These are phyloP conservation scores for Latheticus oryzae DNA, from an alignment of 2,888 invertebrate genomes.

Conservation along the genomic window DNA sequence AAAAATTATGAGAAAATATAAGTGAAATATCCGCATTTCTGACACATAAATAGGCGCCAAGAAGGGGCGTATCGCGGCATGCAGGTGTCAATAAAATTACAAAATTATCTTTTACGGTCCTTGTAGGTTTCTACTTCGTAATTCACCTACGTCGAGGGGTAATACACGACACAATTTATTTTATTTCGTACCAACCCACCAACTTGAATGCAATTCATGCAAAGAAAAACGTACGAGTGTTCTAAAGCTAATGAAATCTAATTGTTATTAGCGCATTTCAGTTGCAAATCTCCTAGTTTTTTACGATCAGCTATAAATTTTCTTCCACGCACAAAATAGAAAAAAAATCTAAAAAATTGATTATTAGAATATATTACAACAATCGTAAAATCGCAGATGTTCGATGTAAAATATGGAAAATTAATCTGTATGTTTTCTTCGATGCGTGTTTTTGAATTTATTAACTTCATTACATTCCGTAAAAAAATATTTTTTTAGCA, in stretches of 20 bases:
- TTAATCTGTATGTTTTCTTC: no score
- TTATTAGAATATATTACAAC: no score
- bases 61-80: conserved; percentile 45
- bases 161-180: conserved; percentile 36
- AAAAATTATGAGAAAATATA: no score
- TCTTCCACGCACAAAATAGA: background rate
- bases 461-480: background rate
- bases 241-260: conserved; percentile 1
- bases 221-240: background rate
- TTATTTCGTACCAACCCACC: conserved; percentile 41
- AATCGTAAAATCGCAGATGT: background rate
- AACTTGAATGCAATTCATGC: background rate
- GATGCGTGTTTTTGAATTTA: background rate
- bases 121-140: conserved; percentile 48
- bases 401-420: no score
- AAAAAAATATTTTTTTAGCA: conserved; percentile 16
- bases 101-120: conserved; percentile 49
- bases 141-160: conserved; percentile 46
- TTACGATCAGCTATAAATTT: conserved; percentile 7
- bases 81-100: conserved; percentile 49
- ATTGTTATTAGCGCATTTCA: conserved; percentile 7
- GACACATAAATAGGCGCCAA: conserved; percentile 33
- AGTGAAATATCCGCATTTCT: conserved; percentile 14
- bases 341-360: conserved; percentile 5
- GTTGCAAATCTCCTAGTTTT: background rate